Percentiles rank a stretch among this genome's conserved stretches.
phyloP scores from a whole-genome alignment of 2,113 vertebrate genomes.

The Mohoua ochrocephala region DNA sequence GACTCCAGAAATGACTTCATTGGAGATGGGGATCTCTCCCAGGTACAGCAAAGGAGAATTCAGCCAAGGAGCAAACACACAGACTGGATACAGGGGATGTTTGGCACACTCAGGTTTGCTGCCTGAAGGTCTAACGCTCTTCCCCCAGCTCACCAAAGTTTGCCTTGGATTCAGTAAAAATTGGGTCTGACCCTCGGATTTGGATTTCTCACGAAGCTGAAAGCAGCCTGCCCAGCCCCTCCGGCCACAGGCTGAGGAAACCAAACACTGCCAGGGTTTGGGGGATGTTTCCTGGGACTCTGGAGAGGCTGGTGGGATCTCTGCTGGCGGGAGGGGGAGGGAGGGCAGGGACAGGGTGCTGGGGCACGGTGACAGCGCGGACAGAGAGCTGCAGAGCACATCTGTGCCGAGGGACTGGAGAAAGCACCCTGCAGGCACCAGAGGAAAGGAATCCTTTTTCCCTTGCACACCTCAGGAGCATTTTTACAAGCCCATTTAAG shows the following conservation, averaged over 20 bases:
- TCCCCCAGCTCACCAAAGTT: not conserved
- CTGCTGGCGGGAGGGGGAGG: not conserved
- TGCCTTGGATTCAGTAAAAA: not conserved
- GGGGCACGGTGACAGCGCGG: fast-evolving
- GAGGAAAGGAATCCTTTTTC: not conserved
- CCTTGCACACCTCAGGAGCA: not conserved
- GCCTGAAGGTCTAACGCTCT: not conserved
- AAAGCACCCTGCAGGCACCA: not conserved
- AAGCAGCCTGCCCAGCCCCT: not conserved
- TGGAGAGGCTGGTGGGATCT: not conserved
- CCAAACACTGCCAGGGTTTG: fast-evolving
- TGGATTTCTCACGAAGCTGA: not conserved
- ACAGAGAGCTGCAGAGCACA: not conserved
- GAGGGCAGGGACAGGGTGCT: not conserved
- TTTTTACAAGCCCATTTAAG: not conserved
- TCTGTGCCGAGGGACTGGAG: fast-evolving
- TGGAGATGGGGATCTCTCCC: not conserved
- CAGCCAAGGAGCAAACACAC: not conserved
- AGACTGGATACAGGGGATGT: too few species aligned
- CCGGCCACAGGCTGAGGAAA: not conserved
- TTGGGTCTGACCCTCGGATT: not conserved
- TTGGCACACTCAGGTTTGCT: not conserved
- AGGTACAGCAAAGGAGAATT: not conserved
- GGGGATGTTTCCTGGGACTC: not conserved
- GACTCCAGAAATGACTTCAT: not conserved